phyloP scores from a whole-genome alignment of 2,888 invertebrate genomes.

The Hoplodrina ambigua region DNA sequence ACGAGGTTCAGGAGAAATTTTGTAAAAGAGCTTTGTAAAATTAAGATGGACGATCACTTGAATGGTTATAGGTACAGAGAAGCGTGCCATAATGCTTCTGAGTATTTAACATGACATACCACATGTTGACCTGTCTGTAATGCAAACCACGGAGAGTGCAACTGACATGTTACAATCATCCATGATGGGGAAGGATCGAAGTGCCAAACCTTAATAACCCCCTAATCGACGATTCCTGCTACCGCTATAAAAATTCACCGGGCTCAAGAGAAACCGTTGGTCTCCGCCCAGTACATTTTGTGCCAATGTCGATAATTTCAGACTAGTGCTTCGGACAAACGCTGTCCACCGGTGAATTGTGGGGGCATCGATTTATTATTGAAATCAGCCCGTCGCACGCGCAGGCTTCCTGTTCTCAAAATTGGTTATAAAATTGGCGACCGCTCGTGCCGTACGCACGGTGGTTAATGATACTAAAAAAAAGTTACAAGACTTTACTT shows the following conservation, averaged over 20 bases:
- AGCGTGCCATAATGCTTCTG: conserved; percentile 16
- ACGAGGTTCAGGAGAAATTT: conserved; percentile 27
- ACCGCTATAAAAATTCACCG: conserved; percentile 83
- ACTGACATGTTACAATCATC: conserved; percentile 68
- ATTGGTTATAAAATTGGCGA: conserved; percentile 88
- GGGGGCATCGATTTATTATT: conserved; percentile 88
- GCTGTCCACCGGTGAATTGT: conserved; percentile 80
- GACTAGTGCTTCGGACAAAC: conserved; percentile 80
- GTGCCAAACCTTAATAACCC: conserved; percentile 79
- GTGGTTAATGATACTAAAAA: conserved; percentile 83
- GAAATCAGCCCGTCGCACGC: conserved; percentile 85
- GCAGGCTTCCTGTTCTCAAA: conserved; percentile 84
- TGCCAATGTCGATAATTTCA: conserved; percentile 86
- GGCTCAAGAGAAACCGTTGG: conserved; percentile 81
- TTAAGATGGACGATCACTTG: conserved; percentile 32
- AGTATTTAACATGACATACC: conserved; percentile 45
- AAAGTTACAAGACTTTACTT: conserved; percentile 77
- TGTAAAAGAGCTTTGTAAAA: conserved; percentile 27
- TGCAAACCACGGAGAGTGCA: conserved; percentile 57
- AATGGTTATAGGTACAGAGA: conserved; percentile 25
- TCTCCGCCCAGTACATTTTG: conserved; percentile 82
- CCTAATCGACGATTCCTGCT: conserved; percentile 80
- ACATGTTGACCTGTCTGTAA: conserved; percentile 45
- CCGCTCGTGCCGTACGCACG: conserved; percentile 83
- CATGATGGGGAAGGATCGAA: conserved; percentile 63